Base-by-base conservation (phyloP, 53 echinoderm and acorn worm species). In the Holothuria scabra region DNA sequence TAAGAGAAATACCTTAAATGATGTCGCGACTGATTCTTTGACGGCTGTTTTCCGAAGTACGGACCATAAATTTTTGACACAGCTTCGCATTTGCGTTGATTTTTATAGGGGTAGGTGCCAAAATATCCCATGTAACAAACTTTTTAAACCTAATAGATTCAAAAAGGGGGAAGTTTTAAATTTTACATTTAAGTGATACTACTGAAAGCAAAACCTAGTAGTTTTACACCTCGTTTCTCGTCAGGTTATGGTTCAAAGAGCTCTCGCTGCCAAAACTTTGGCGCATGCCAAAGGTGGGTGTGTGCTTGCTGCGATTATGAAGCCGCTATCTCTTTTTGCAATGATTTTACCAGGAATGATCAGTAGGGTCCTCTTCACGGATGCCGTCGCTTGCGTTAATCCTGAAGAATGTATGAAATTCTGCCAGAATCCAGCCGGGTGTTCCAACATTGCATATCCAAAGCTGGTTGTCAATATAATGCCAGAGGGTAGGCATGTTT, bases 271-370 rank as follows among this genome's bases (percentile, higher is more conserved):
- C 61, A 96, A 96, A 85, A 84, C 89, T 10, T 32, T 96, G 24
- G 66, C 90, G 12, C 96, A 96, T 81, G 96, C 96, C 59, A 96
- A 96, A 76, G 96, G 96, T 28, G 96, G 91, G 21, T 91, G 91
- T 59, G 41, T 96, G 68, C 89, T 96, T 46, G 93, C 91, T 0
- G 92, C 89, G 21, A 84, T 92, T 68, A 87, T 96, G 21, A 96
- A 96, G 79, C 83, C 88, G 26, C 63, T 96, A 24, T 93, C 96
- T 21, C 91, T 96, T 88, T 96, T 96, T 60, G 74, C 93, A 28
- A 96, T 96, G 66, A 90, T 96, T 13, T 70, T 91, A 19, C 96
- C 96, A 6, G 96, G 96, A 20, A 96, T 96, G 96, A 82, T 96
- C 35, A 91, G 91, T 81, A 87, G 96, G 1, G 84, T 90, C 12